phyloP scores from a whole-genome alignment of 2,113 vertebrate genomes.

The Procavia capensis region DNA sequence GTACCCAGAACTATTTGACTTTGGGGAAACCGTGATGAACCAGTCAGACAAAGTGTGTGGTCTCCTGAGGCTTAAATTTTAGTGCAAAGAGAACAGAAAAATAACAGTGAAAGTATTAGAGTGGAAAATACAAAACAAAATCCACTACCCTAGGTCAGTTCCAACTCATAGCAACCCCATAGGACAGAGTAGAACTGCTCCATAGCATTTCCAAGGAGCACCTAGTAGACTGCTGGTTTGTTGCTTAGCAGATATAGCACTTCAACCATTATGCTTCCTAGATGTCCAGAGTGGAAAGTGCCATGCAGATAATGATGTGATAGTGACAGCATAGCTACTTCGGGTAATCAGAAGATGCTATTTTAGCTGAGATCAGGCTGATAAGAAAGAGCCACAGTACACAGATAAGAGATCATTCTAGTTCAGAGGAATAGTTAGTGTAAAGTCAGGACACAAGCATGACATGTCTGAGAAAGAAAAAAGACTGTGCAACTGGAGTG shows the following conservation, averaged over 20 bases:
- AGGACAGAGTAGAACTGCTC: too few relatives aligned
- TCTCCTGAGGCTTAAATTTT: background rate
- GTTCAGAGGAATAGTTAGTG: background rate
- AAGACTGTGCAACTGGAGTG: background rate
- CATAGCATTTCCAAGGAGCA: too few relatives aligned
- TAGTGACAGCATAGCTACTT: background rate
- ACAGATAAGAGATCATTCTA: background rate
- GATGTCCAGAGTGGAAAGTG: background rate
- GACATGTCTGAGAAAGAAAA: background rate
- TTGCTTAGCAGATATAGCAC: too few relatives aligned
- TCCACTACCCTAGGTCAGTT: too few relatives aligned
- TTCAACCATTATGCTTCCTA: too few relatives aligned
- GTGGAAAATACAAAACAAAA: background rate
- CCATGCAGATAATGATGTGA: background rate
- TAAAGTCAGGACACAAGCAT: background rate
- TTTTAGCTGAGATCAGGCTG: background rate
- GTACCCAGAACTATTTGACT: background rate
- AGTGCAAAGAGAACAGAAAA: constrained; percentile 27
- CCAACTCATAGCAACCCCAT: too few relatives aligned
- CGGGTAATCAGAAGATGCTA: background rate
- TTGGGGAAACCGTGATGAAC: background rate
- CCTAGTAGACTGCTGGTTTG: too few relatives aligned
- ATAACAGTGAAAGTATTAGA: background rate
- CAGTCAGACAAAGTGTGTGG: background rate
- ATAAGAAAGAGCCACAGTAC: background rate